phyloP scores from a whole-genome alignment of 2,888 invertebrate species.

The Chaitophorus viminalis region DNA sequence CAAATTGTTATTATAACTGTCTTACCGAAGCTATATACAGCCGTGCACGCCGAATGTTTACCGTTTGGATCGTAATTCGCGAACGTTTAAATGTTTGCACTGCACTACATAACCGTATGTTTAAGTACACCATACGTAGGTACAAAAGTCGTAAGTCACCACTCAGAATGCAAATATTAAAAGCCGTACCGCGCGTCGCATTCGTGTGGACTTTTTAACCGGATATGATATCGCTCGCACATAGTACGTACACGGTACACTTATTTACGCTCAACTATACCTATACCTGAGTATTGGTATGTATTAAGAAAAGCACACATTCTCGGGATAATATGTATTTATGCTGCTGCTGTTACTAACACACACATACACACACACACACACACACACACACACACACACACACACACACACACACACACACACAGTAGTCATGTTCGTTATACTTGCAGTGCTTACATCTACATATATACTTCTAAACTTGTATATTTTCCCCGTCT shows the following conservation, averaged over 20 bases:
- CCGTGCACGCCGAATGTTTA: background rate
- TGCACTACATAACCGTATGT: background rate
- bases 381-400: background rate
- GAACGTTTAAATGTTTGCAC: conserved; percentile 1
- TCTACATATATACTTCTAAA: background rate
- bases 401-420: background rate
- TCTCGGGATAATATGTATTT: background rate
- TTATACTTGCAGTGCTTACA: too few species aligned
- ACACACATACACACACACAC: background rate
- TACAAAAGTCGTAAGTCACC: conserved; percentile 12
- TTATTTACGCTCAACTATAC: background rate
- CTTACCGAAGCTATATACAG: background rate
- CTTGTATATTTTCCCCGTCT: background rate
- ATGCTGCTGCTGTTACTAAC: too few species aligned
- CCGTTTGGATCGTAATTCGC: background rate
- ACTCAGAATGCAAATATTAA: conserved; percentile 30
- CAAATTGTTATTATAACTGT: background rate
- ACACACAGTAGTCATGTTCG: background rate
- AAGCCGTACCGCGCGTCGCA: background rate
- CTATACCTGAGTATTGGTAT: background rate
- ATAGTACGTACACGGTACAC: background rate
- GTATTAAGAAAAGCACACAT: background rate
- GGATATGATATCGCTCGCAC: background rate
- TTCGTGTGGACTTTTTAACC: background rate
- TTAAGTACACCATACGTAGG: background rate